Conservation (phyloP, 1,140 invertebrate species). For the Ceratosolen fusciceps region DNA sequence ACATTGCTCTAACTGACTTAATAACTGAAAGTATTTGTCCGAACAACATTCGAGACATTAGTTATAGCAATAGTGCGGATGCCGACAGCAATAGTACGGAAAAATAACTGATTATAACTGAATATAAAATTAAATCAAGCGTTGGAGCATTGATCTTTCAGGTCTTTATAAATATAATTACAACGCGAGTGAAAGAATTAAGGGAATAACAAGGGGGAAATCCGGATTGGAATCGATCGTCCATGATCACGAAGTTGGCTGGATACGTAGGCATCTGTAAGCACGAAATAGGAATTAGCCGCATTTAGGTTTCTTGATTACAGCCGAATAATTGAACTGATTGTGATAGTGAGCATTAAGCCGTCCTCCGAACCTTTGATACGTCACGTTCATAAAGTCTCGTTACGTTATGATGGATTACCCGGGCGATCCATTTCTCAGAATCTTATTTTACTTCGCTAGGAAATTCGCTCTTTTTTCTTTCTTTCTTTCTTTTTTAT, state of each 20-base stretch:
- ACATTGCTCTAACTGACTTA: no score
- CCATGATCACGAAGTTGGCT: background rate
- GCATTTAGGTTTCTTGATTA: background rate
- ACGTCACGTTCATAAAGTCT: constrained; percentile 13
- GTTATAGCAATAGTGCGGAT: no score
- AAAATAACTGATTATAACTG: no score
- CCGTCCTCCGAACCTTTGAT: background rate
- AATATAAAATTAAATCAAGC: no score
- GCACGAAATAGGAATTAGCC: background rate
- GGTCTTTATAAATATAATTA: background rate
- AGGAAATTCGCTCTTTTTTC: no score
- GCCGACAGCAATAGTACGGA: no score
- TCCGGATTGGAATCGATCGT: constrained; percentile 3
- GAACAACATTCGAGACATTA: no score
- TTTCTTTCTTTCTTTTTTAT: background rate
- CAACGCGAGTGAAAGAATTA: background rate
- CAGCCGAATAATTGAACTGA: background rate
- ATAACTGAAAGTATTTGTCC: no score
- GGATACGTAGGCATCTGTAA: background rate
- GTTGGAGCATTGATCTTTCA: no score
- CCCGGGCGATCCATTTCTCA: background rate
- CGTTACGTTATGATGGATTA: constrained; percentile 34
- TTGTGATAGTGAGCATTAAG: constrained; percentile 2
- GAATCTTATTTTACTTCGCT: background rate
- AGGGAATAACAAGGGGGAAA: background rate